Evolutionary conservation across 2,888 invertebrate species (phyloP).

Genomic region (Antheraea yamamai): DNA sequence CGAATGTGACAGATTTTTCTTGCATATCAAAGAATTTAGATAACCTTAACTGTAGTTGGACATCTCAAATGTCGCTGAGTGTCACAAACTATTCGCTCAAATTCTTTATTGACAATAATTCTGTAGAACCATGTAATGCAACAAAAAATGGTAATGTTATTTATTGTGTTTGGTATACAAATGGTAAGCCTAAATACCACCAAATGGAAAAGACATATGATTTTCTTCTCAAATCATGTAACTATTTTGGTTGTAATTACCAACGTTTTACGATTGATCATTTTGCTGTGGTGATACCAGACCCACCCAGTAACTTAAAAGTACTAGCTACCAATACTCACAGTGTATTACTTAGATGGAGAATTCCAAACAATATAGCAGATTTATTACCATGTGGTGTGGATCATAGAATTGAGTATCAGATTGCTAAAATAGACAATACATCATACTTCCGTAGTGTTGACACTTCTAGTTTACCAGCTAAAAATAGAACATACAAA

Average conservation of each 20-base stretch:
- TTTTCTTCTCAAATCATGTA: slow-evolving; percentile 83
- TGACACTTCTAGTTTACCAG: slow-evolving; percentile 53
- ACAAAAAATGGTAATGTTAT: slow-evolving; percentile 34
- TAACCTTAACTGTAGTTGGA: slow-evolving; percentile 89
- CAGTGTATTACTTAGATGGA: slow-evolving; percentile 66
- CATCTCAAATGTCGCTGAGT: slow-evolving; percentile 73
- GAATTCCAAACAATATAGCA: slow-evolving; percentile 59
- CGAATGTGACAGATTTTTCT: slow-evolving; percentile 85
- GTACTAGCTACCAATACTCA: slow-evolving; percentile 55
- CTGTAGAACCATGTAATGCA: slow-evolving; percentile 46
- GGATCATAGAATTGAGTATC: slow-evolving; percentile 72
- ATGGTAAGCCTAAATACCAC: slow-evolving; percentile 67
- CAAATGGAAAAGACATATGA: slow-evolving; percentile 72
- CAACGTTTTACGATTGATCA: slow-evolving; percentile 83
- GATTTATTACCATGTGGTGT: slow-evolving; percentile 61
- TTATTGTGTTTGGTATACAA: slow-evolving; percentile 60
- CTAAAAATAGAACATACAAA: slow-evolving; percentile 62
- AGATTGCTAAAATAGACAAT: slow-evolving; percentile 74
- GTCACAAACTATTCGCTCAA: slow-evolving; percentile 53
- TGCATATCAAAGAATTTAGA: slow-evolving; percentile 89
- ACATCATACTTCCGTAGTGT: slow-evolving; percentile 68
- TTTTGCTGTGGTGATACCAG: slow-evolving; percentile 72
- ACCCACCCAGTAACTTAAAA: slow-evolving; percentile 54
- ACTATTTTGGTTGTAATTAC: slow-evolving; percentile 81
- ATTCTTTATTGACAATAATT: slow-evolving; percentile 50